A percentile compares a stretch with the other conserved stretches of the same genome.
Conservation (phyloP, 2,113 vertebrate species). For the Tichodroma muraria region DNA sequence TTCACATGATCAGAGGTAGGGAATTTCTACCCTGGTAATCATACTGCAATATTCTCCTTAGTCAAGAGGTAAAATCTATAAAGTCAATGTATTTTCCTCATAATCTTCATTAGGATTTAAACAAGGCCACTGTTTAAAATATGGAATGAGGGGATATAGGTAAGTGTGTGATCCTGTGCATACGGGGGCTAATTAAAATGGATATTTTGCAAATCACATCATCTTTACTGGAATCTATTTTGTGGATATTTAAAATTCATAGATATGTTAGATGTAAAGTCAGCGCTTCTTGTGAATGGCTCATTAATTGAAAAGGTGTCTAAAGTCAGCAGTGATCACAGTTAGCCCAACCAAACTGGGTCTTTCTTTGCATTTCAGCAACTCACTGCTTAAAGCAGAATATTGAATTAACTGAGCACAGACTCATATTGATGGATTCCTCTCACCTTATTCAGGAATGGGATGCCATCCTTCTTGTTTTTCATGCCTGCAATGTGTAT, state of each 20-base stretch:
- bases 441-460: not conserved
- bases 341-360: not conserved
- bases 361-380: not conserved
- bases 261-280: not conserved
- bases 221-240: not conserved
- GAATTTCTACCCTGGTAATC: not conserved
- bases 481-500: not conserved
- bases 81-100: not conserved
- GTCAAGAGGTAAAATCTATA: not conserved
- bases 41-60: not conserved
- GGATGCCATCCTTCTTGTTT: not conserved
- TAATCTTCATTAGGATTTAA: not conserved
- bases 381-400: not conserved
- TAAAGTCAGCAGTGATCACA: not conserved
- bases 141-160: not conserved
- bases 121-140: not conserved
- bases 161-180: not conserved
- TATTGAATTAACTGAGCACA: not conserved
- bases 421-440: not conserved
- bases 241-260: not conserved
- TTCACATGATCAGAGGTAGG: not conserved
- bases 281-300: not conserved
- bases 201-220: not conserved
- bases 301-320: not conserved
- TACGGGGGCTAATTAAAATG: not conserved